phyloP scores from a whole-genome alignment of 2,797 vertebrate species.

The Platalea minor region DNA sequence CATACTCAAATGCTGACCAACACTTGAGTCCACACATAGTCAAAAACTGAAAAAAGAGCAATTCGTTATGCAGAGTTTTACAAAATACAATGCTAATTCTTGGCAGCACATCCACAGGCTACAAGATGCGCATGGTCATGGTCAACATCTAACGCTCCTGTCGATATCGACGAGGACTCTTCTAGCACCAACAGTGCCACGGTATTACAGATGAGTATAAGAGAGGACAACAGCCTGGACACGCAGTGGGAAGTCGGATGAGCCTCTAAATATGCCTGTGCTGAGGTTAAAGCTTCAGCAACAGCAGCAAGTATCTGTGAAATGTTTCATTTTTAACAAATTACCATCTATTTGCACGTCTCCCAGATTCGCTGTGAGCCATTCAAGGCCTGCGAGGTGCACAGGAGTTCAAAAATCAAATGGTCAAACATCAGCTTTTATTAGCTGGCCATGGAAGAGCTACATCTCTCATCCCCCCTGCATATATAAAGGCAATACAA shows the following conservation, averaged over 20 bases:
- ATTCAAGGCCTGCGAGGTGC: neutral
- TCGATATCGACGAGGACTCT: neutral
- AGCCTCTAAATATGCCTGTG: neutral
- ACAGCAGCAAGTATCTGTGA: neutral
- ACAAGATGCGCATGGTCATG: neutral
- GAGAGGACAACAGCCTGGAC: neutral
- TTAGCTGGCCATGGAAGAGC: neutral
- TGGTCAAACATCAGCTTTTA: neutral
- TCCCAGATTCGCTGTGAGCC: neutral
- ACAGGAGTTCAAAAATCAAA: neutral
- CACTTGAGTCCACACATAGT: rapidly evolving
- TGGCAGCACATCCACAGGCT: neutral
- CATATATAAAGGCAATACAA: neutral
- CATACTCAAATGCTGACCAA: neutral
- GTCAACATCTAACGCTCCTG: neutral
- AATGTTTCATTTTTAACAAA: neutral
- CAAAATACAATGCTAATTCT: neutral
- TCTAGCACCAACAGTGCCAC: rapidly evolving
- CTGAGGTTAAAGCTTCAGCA: neutral
- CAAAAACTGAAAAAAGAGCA: neutral
- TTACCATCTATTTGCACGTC: neutral
- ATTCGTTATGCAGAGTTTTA: neutral
- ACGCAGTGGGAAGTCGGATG: rapidly evolving
- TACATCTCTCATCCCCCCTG: neutral
- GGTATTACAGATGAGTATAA: rapidly evolving